These are phyloP conservation scores for Lethrus apterus DNA, from an alignment of 1,140 invertebrate genomes.

Conservation along the genomic window DNA sequence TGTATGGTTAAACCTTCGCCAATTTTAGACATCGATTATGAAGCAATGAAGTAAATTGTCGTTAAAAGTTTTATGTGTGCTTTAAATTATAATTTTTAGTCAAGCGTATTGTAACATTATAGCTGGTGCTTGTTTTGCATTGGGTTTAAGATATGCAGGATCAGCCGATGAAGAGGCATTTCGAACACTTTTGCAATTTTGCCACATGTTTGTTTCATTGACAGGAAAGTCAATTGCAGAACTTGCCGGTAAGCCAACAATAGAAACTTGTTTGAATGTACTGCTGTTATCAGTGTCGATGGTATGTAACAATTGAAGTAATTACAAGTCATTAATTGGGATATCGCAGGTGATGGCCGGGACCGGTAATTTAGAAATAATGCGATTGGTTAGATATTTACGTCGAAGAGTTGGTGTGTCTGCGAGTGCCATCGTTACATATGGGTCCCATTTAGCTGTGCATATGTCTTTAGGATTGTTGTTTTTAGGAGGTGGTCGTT, in stretches of 20 bases:
- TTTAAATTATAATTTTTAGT: slow-evolving; percentile 42
- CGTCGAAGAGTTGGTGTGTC: slow-evolving; percentile 61
- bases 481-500: slow-evolving; percentile 89
- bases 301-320: slow-evolving; percentile 43
- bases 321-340: slow-evolving; percentile 5
- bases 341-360: slow-evolving; percentile 76
- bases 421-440: slow-evolving; percentile 63
- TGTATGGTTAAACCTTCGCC: slow-evolving; percentile 62
- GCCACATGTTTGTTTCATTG: slow-evolving; percentile 57
- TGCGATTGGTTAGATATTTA: slow-evolving; percentile 78
- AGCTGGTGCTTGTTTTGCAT: slow-evolving; percentile 87
- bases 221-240: slow-evolving; percentile 68
- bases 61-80: slow-evolving; percentile 4
- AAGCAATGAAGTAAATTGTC: slow-evolving; percentile 81
- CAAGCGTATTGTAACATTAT: slow-evolving; percentile 96
- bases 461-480: slow-evolving; percentile 89
- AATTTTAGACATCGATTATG: slow-evolving; percentile 62
- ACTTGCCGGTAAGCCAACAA: slow-evolving; percentile 79
- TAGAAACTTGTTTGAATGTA: slow-evolving; percentile 84
- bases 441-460: slow-evolving; percentile 89
- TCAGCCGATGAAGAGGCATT: slow-evolving; percentile 78
- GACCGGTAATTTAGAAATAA: slow-evolving; percentile 80
- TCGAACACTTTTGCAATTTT: slow-evolving; percentile 61
- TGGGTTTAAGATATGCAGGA: slow-evolving; percentile 90
- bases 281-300: slow-evolving; percentile 73